Evolutionary conservation across 1,140 invertebrate genomes (phyloP).

Genomic region (Adoxophyes honmai): DNA sequence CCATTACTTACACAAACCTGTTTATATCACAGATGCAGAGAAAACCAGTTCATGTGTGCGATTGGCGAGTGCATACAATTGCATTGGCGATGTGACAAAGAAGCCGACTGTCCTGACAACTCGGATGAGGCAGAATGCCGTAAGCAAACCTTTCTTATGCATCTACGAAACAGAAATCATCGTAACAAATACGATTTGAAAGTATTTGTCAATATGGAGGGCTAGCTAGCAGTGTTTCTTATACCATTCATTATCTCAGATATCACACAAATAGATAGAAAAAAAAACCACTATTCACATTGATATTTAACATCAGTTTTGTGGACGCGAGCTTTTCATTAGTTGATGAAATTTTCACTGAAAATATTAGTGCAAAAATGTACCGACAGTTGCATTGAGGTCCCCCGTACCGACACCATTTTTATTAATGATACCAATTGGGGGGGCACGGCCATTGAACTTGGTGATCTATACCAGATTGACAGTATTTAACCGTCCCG

Average conservation of each 20-base stretch:
- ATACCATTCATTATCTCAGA: too few species aligned
- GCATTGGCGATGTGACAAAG: conserved; percentile 77
- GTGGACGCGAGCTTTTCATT: too few species aligned
- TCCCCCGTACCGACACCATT: neutral
- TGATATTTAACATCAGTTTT: too few species aligned
- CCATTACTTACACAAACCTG: too few species aligned
- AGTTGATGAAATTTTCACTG: too few species aligned
- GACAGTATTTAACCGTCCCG: neutral
- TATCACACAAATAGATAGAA: too few species aligned
- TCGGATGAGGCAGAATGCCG: conserved; percentile 85
- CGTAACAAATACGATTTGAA: too few species aligned
- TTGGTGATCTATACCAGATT: neutral
- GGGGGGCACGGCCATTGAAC: neutral
- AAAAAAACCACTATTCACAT: too few species aligned
- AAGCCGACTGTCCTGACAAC: conserved; percentile 83
- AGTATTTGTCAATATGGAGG: too few species aligned
- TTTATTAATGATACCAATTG: neutral
- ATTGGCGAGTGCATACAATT: conserved; percentile 78
- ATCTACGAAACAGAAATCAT: too few species aligned
- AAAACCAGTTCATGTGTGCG: conserved; percentile 80
- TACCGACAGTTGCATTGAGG: neutral
- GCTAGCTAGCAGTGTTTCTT: too few species aligned
- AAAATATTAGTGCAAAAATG: neutral
- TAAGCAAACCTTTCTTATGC: conserved; percentile 66
- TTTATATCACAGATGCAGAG: conserved; percentile 73